These are phyloP conservation scores for Melinopterus prodromus DNA, from an alignment of 2,888 invertebrate species.

Conservation along the genomic window DNA sequence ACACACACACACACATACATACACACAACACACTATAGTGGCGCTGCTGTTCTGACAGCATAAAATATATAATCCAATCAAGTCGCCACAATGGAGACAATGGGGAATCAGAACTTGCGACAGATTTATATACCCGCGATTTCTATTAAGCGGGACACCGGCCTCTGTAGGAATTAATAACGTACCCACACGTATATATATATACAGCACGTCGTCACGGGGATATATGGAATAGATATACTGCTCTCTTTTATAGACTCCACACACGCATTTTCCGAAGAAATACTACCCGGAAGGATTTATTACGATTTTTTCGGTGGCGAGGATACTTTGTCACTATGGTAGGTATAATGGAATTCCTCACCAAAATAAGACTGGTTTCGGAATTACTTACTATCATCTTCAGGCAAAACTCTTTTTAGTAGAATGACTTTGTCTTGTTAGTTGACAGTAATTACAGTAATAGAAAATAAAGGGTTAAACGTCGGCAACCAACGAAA, in stretches of 20 bases:
- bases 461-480: too few relatives aligned
- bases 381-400: too few relatives aligned
- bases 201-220: conserved; percentile 13
- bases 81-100: conserved; percentile 58
- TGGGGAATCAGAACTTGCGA: conserved; percentile 57
- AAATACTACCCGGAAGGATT: neutral
- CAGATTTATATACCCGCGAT: conserved; percentile 55
- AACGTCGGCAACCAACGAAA: too few relatives aligned
- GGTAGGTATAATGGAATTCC: too few relatives aligned
- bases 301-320: neutral
- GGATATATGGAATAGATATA: conserved; percentile 17
- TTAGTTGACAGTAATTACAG: too few relatives aligned
- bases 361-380: too few relatives aligned
- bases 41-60: conserved; percentile 46
- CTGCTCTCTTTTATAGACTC: conserved; percentile 42
- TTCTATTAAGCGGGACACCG: conserved; percentile 45
- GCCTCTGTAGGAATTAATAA: conserved; percentile 43
- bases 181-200: conserved; percentile 28
- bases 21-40: neutral
- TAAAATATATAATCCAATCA: conserved; percentile 59
- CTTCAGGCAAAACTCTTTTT: too few relatives aligned
- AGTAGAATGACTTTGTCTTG: too few relatives aligned
- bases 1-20: neutral
- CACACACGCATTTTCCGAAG: conserved; percentile 41
- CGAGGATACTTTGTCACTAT: too few relatives aligned